Evolutionary conservation across 1,140 invertebrate species (phyloP), one percentile per base, ranked within the genome.

Genomic region (Aphis craccivora): DNA sequence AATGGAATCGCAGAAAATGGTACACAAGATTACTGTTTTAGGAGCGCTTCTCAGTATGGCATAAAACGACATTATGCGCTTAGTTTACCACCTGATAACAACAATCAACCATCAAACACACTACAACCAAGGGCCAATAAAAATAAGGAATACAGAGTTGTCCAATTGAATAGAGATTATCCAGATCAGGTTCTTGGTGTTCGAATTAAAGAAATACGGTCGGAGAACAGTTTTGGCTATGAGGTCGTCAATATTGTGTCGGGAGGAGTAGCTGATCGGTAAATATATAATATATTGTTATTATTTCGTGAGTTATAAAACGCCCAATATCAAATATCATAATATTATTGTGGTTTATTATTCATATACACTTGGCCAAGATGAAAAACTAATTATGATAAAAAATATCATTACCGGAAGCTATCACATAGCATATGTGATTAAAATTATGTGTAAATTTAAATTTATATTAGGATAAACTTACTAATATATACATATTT

Each of bases 201-300:
- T 94, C 97, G 97, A 94, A 98, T 98, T 91, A 97, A 97, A 4
- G 98, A 98, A 95, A 97, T 97, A 94, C 96, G 96, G 55, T 95
- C 96, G 5, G 96, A 96, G 93, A 96, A 97, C 94, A 97, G 96
- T 94, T 96, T 97, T 30, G 96, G 97, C 30, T 98, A 98, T 95
- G 96, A 98, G 94, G 97, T 98, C 8, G 97, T 97, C n/a, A 97
- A 97, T 94, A 97, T 98, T 8, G 97, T 98, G 48, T 97, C 97
- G 35, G 97, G 96, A 91, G 97, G 97, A 93, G 95, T 98, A 93
- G 98, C 97, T 18, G 96, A 97, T 94, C 97, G 97, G 97, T 97
- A 95, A 95, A 96, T 93, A 91, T 48, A 30, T 45, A 60, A 60
- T 60, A 67, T n/a, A 25, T 55, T 55, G n/a, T 76, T 76, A 76